These are phyloP conservation scores for Acrocephalus scirpaceus DNA, from an alignment of 2,797 vertebrate genomes.

Conservation along the genomic window DNA sequence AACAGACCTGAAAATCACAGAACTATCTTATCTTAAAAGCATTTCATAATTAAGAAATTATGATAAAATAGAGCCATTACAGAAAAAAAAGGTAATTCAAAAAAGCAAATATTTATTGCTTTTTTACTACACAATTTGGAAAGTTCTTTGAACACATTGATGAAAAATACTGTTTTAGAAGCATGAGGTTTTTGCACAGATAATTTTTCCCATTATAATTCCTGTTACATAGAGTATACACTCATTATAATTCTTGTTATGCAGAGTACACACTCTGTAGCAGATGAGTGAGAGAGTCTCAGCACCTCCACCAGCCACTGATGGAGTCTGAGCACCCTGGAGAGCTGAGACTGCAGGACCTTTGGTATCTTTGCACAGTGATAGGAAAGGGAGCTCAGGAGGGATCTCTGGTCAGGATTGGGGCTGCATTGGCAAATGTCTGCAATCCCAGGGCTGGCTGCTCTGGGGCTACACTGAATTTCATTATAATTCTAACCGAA, in stretches of 20 bases:
- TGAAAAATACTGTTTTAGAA: not conserved
- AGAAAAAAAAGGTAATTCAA: not conserved
- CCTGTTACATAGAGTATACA: not conserved
- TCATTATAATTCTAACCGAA: too few species aligned
- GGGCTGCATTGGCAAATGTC: accelerated
- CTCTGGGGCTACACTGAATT: not conserved
- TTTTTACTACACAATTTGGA: not conserved
- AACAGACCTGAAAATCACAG: not conserved
- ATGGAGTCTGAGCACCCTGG: not conserved
- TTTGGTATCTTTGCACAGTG: not conserved
- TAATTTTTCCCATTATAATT: not conserved
- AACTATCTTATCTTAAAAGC: not conserved
- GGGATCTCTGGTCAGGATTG: accelerated
- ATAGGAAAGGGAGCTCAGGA: not conserved
- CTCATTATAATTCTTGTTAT: not conserved
- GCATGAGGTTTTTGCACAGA: not conserved
- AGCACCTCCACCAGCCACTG: not conserved
- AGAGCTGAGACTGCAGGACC: not conserved
- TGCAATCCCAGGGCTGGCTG: not conserved
- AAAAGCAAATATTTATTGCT: not conserved
- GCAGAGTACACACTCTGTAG: not conserved
- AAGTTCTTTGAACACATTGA: not conserved
- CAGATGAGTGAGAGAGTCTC: not conserved
- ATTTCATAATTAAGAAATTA: not conserved
- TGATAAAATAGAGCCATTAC: not conserved